Evolutionary conservation across 2,113 vertebrate species (phyloP), one percentile per base, ranked within the genome.

Genomic region (Macrotis lagotis): DNA sequence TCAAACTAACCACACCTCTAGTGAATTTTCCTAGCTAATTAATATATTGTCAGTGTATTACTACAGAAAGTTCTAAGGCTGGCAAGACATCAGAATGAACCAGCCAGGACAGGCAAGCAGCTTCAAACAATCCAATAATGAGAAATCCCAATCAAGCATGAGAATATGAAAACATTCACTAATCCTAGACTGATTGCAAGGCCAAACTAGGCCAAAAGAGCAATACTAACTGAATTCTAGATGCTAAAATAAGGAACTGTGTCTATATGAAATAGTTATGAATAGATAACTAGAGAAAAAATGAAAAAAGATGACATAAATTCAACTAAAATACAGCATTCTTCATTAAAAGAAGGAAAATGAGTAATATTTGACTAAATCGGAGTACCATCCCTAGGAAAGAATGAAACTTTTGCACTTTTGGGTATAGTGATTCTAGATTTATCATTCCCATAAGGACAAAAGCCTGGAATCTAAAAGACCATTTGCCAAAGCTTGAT

Each of bases 1-100:
- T 91, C 92, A 91, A 50, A 89, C 52, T 8, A 51, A 50, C 90
- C 83, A 90, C 90, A 55, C 48, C 26, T 44, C 74, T n/a, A 93
- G 90, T 2, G 48, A 59, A 88, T 0, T 0, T 37, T 48, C 88
- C 96, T 37, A 24, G 31, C 90, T 55, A 83, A 92, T 94, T 91
- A 94, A 88, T 47, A 51, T 55, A 50, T 51, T 37, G 5, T 22
- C 1, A 37, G 49, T 3, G 91, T 0, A 16, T 90, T 88, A 55
- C 52, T 3, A 88, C 90, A 93, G 48, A 92, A 94, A 90, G 22
- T 89, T 19, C 1, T 25, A 48, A 88, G 2, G 51, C 14, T 7
- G 48, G 14, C 48, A n/a, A 10, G 0, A 37, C 2, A 47, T 28
- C n/a, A 91, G 31, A 3, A 19, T 0, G 51, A 83, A 9, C 1